Base-by-base conservation (phyloP, 1,140 invertebrate genomes). In the Drosophila asahinai region DNA sequence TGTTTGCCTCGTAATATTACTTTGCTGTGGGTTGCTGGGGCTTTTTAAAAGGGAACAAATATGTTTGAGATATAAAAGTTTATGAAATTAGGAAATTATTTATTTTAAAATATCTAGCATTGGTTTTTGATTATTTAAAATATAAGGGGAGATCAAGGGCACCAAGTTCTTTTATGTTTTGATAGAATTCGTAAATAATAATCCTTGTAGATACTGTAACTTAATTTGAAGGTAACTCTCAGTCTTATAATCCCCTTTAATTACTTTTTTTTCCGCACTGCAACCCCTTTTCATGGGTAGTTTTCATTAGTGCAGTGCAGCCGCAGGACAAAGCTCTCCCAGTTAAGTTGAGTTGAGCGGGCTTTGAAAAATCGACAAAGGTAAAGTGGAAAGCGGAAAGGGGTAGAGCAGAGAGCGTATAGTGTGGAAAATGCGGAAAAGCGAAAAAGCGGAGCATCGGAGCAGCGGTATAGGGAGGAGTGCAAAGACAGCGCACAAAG, bases 321-420 rank as follows among this genome's bases (percentile, higher is more conserved):
- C 72, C 58, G 51, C 70, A 79, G 45, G 49, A 72, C 40, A 43
- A 66, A 55, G 49, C 49, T 67, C 19, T 62, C 15, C 12, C 38
- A 15, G 55, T 22, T 36, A 36, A 66, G 64, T 62, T 38, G 11
- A 36, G 62, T 42, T 47, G 58, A 43, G 71, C 22, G 47, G 55
- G 65, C 55, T 75, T 63, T 87, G 84, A 87, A 87, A 89, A 89
- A 84, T 81, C 68, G 76, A 54, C 77, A 89, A 57, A 89, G 81
- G 84, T 87, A 71, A 87, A 77, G 59, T 71, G 84, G n/a, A 47
- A 55, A 33, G 45, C 45, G 45, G 30, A 22, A 14, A 47, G 4
- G 6, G 4, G 58, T 5, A 6, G 27, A 30, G 27, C 27, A 27
- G 27, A 36, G 6, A 25, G 8, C 3, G 27, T 1, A 52, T 25